phyloP scores from a whole-genome alignment of 2,113 vertebrate genomes.

The Microtus ochrogaster region DNA sequence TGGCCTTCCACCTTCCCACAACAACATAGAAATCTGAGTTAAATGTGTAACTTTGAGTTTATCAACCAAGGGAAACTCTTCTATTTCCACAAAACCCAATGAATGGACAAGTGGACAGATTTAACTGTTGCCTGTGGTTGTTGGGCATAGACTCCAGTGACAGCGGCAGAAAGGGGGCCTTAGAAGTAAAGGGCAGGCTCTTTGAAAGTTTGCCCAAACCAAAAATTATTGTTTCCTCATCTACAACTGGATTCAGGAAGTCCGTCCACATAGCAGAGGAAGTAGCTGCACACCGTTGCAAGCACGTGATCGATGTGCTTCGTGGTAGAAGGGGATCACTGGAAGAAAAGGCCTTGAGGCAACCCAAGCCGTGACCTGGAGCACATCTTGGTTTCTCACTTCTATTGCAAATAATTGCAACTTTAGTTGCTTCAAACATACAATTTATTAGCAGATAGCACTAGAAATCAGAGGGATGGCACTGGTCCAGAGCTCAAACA shows the following conservation, averaged over 20 bases:
- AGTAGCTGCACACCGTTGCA: not conserved
- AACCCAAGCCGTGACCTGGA: not conserved
- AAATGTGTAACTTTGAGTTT: not conserved
- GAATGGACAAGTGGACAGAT: not conserved
- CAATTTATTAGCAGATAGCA: not conserved
- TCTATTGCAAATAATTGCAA: not conserved
- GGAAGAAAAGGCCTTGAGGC: not conserved
- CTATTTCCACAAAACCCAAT: not conserved
- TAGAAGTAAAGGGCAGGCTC: not conserved
- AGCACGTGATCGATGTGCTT: not conserved
- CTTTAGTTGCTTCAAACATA: not conserved
- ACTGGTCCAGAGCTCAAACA: not conserved
- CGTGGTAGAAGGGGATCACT: not conserved
- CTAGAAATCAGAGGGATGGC: not conserved
- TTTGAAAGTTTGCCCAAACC: not conserved
- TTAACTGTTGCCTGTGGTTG: not conserved
- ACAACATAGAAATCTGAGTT: not conserved
- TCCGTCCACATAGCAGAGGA: not conserved
- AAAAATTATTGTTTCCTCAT: not conserved
- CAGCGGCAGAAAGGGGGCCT: no score
- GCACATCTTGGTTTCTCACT: not conserved
- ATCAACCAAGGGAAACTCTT: not conserved
- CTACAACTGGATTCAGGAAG: not conserved
- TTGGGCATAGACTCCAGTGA: rapidly evolving
- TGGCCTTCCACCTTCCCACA: not conserved